Conservation (phyloP, 1,140 invertebrate species). For the Zaprionus ornatus region DNA sequence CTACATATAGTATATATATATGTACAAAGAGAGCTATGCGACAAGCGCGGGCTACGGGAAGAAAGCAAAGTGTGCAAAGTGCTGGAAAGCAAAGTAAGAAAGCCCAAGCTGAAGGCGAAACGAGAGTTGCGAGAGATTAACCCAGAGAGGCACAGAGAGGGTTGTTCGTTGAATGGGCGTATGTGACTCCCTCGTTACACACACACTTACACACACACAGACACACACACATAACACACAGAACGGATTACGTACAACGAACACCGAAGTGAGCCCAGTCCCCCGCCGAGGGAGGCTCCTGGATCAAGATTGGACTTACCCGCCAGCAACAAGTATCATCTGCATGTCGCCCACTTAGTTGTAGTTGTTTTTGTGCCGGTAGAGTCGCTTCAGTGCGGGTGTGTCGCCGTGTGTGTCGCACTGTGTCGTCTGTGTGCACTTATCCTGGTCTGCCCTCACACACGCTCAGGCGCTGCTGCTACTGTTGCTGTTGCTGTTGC, state of each 20-base stretch:
- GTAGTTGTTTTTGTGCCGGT: background rate
- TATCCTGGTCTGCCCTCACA: constrained; percentile 40
- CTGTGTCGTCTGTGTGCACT: constrained; percentile 19
- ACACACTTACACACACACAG: constrained; percentile 12
- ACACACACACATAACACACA: constrained; percentile 1
- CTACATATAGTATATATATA: constrained; percentile 3
- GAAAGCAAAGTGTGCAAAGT: constrained; percentile 26
- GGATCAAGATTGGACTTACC: constrained; percentile 64
- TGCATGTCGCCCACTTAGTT: constrained; percentile 68
- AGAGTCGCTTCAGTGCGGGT: background rate
- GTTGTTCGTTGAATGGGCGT: background rate
- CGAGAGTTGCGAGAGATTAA: background rate
- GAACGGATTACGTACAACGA: background rate
- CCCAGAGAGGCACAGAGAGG: background rate
- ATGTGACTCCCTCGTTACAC: background rate
- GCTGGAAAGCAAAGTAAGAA: constrained; percentile 15
- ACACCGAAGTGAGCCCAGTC: background rate
- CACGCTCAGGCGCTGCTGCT: constrained; percentile 46
- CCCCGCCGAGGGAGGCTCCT: background rate
- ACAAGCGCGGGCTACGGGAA: constrained; percentile 32
- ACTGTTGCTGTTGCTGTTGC: background rate
- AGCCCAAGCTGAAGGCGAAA: background rate
- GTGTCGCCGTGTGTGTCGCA: background rate
- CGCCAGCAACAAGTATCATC: constrained; percentile 84
- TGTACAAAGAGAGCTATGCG: background rate